Percentiles rank a stretch among this genome's conserved stretches.
Conservation (phyloP, 1,140 invertebrate species). For the Ceratoteleas bidentatus region DNA sequence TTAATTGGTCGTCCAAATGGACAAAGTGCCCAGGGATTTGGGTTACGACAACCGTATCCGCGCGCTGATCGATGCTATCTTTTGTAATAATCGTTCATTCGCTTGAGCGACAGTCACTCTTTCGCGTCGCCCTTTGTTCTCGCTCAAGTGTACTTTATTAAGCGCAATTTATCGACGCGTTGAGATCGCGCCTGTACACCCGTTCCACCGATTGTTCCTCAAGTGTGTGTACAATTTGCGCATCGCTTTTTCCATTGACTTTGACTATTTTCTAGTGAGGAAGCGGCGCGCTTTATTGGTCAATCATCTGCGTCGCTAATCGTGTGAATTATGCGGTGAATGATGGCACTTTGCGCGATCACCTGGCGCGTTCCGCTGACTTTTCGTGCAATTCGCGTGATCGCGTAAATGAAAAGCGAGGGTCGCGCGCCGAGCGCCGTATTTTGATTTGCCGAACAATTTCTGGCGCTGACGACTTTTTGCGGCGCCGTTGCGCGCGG, state of each 20-base stretch:
- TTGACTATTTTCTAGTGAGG: neutral
- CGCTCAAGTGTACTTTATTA: slow-evolving; percentile 70
- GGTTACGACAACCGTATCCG: too few species aligned
- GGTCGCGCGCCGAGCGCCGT: too few species aligned
- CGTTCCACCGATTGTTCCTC: slow-evolving; percentile 41
- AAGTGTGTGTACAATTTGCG: slow-evolving; percentile 23
- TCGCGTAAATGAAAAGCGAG: too few species aligned
- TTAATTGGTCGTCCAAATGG: too few species aligned
- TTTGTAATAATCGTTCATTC: slow-evolving; percentile 62
- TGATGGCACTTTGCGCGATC: too few species aligned
- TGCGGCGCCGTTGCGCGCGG: neutral
- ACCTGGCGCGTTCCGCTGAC: too few species aligned
- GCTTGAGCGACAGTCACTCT: slow-evolving; percentile 57
- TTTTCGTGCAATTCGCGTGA: too few species aligned
- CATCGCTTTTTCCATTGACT: slow-evolving; percentile 16
- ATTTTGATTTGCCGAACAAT: too few species aligned
- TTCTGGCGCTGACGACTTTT: too few species aligned
- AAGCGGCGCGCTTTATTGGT: neutral
- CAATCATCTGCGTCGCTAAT: too few species aligned
- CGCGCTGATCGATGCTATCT: slow-evolving; percentile 60
- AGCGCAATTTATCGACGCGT: slow-evolving; percentile 69
- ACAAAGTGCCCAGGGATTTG: too few species aligned
- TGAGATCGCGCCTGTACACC: slow-evolving; percentile 45
- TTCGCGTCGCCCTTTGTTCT: slow-evolving; percentile 66
- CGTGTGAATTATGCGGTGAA: too few species aligned